Base-by-base conservation (phyloP, 2,888 invertebrate species). In the Linnaemya tessellans region DNA sequence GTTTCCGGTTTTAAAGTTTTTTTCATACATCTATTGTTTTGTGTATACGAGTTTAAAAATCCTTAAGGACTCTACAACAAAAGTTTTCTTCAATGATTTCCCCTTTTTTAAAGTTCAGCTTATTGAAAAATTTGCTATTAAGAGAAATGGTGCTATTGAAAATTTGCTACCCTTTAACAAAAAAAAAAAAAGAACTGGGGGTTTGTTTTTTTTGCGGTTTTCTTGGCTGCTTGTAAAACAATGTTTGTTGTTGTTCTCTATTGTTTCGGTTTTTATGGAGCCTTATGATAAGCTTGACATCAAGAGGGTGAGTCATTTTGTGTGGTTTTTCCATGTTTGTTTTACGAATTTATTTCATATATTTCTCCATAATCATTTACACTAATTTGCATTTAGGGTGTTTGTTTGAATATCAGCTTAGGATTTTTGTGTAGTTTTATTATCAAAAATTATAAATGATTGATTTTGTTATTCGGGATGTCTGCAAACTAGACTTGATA, bases 191-290 rank as follows among this genome's bases (percentile, higher is more conserved):
- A 56, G 70, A 51, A 41, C 46, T 67, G 54, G 54, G 80, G 77
- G 51, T 77, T 84, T 78, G 43, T 74, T 78, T 79, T 78, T 79
- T 84, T 81, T 81, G 81, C 74, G 81, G 84, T 81, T 84, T 74
- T 54, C 20, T 49, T 9, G 1, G 1, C 35, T 41, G 18, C 30
- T n/a, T 71, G 62, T 70, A 20, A 56, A 62, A 54, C 64, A 25
- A 64, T 62, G 18, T 65, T 20, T 18, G 18, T 67, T 58, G n/a
- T 11, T 56, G 5, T 78, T 78, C 13, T 56, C 41, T 56, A 30
- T 8, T 56, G 20, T 56, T 15, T 15, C 35, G 15, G 10, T 35
- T 41, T 41, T 22, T 60, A 25, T 51, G 43, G 54, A 49, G 22
- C 43, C n/a, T 43, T 64, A 13, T 64, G 79, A 71, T 79, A 79